A percentile compares a stretch with the other conserved stretches of the same genome.
phyloP scores from a whole-genome alignment of 2,888 invertebrate species.

The Alsophila aescularia region DNA sequence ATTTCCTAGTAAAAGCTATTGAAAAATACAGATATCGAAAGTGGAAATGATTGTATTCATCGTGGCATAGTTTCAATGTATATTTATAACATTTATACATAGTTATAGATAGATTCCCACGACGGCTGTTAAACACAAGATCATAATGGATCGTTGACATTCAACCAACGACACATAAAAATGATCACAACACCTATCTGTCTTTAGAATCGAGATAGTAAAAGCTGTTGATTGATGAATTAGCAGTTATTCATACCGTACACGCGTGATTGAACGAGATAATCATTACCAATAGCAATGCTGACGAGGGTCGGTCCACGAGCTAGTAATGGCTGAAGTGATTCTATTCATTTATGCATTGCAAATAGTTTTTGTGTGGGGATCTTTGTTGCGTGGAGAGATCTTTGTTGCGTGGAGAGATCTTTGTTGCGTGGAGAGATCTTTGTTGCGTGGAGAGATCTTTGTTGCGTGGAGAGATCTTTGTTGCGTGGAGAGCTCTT shows the following conservation, averaged over 20 bases:
- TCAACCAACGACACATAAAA: conserved; percentile 13
- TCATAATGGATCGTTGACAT: conserved; percentile 18
- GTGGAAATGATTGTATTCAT: too few species aligned
- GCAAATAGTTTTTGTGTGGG: neutral
- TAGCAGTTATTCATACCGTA: conserved; percentile 21
- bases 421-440: too few species aligned
- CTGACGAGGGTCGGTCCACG: conserved; percentile 26
- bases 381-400: too few species aligned
- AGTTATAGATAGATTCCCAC: conserved; percentile 7
- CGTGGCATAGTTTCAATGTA: too few species aligned
- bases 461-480: too few species aligned
- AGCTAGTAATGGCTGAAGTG: conserved; percentile 5
- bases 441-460: too few species aligned
- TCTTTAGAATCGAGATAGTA: conserved; percentile 3
- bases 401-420: too few species aligned
- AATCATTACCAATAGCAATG: conserved; percentile 34
- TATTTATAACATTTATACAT: too few species aligned
- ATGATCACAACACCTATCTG: conserved; percentile 13
- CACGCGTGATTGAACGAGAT: conserved; percentile 30
- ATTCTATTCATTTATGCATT: neutral
- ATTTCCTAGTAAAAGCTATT: too few species aligned
- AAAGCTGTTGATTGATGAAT: conserved; percentile 31
- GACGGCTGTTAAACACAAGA: conserved; percentile 2
- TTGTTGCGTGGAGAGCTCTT: too few species aligned
- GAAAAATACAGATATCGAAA: too few species aligned